A percentile compares a stretch with the other conserved stretches of the same genome.
These are phyloP conservation scores for Percina caprodes DNA, from an alignment of 2,113 vertebrate genomes.

Conservation along the genomic window DNA sequence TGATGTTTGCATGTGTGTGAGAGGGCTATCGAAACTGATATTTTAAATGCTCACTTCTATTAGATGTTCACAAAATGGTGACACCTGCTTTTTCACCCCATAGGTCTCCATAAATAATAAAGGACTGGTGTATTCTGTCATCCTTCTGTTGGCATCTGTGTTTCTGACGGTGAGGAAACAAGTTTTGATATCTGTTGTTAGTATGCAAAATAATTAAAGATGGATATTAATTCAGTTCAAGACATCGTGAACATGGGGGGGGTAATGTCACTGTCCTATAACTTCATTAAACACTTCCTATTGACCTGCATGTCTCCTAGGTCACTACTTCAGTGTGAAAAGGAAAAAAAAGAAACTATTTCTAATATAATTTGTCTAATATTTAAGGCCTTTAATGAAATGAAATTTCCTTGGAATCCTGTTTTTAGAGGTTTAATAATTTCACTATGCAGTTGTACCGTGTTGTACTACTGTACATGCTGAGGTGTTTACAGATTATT, in stretches of 20 bases:
- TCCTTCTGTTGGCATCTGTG: constrained; percentile 86
- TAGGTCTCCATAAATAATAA: constrained; percentile 87
- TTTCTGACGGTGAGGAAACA: constrained; percentile 83
- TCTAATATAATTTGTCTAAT: not conserved
- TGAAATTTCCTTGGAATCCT: not conserved
- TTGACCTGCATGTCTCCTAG: not conserved
- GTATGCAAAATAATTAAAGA: not conserved
- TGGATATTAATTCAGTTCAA: not conserved
- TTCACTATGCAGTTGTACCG: not conserved
- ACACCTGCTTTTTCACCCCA: not conserved
- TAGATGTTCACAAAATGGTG: not conserved
- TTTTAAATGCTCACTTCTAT: not conserved
- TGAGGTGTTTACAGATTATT: not conserved
- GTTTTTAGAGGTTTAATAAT: not conserved
- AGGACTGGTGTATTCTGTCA: constrained; percentile 86
- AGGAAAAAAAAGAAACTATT: not conserved
- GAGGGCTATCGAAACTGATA: not conserved
- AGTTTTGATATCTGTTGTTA: not conserved
- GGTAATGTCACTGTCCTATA: not conserved
- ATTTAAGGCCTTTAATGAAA: not conserved
- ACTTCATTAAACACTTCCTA: not conserved
- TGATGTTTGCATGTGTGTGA: not conserved
- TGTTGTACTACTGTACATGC: not conserved
- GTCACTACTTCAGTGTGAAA: not conserved
- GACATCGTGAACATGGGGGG: not conserved